Evolutionary conservation across 2,797 vertebrate species (phyloP).

Genomic region (Falco naumanni): DNA sequence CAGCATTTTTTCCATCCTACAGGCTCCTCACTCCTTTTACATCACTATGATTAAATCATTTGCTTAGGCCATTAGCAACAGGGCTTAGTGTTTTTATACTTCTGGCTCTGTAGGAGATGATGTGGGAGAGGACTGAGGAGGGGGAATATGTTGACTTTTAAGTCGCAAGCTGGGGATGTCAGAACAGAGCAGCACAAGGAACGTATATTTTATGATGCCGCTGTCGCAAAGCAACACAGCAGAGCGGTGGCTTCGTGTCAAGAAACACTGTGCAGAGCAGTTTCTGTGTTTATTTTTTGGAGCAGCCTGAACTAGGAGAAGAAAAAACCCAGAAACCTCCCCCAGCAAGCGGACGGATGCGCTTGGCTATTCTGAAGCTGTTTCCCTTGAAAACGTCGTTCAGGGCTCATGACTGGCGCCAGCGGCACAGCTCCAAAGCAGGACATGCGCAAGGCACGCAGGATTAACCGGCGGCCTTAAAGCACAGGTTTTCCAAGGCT

Average conservation of each 20-base stretch:
- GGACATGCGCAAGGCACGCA: background rate
- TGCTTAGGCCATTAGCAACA: background rate
- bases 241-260: background rate
- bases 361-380: background rate
- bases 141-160: background rate
- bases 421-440: background rate
- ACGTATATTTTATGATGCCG: background rate
- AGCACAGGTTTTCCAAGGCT: background rate
- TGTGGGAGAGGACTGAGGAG: background rate
- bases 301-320: background rate
- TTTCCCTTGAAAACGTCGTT: background rate
- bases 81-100: background rate
- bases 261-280: constrained; percentile 23
- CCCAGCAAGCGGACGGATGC: fast-evolving
- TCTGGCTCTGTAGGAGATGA: background rate
- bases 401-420: fast-evolving
- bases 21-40: constrained; percentile 11
- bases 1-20: constrained; percentile 38
- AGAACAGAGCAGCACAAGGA: background rate
- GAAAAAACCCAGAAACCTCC: background rate
- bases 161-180: background rate
- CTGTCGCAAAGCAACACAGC: background rate
- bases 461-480: background rate
- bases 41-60: constrained; percentile 31
- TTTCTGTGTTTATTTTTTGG: constrained; percentile 9